Base-by-base conservation (phyloP, 2,797 vertebrate species). In the Semotilus atromaculatus region DNA sequence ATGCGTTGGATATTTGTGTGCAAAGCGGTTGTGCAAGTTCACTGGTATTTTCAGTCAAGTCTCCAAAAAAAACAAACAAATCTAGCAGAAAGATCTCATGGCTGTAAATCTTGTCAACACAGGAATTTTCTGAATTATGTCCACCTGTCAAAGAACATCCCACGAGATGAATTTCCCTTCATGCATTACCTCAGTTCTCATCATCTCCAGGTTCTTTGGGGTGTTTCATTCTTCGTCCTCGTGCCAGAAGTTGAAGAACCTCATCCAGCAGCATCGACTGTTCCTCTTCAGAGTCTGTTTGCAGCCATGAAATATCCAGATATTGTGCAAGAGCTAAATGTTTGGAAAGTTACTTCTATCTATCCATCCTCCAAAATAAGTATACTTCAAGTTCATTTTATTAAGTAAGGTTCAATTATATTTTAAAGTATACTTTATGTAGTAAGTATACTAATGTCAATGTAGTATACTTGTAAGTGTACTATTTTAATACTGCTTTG, bases 241-340 rank as follows among this genome's bases (percentile, higher is more conserved):
- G 38, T 31, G 76, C 76, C 76, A 78, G 58, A 78, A 31, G 76
- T 31, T 23, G 38, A 64, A n/a, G 75, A 62, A 45, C 6, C 16
- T 29, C 75, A 29, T 60, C 38, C 10, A 29, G 14, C 38, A 78
- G 4, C 18, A 18, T 1, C 29, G 4, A 60, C 29, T 26, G 14
- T 40, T 60, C 74, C 53, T 76, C 55, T 18, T 43, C 58, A 62
- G 14, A 40, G 53, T 21, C 18, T 38, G 66, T 68, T 70, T 43
- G 13, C 29, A 66, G 19, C 62, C 36, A 36, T 18, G 62, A 80
- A 36, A 45, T 7, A 9, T 80, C 40, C 43, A 80, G 62, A 80
- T 36, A 67, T 80, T 66, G 43, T 62, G 34, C 62, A 66, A 80
- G 40, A 80, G 40, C 19, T 29, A 64, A 36, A 21, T 34, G 11